Evolutionary conservation across 2,888 invertebrate species (phyloP).

Genomic region (Thysanoteuthis rhombus): DNA sequence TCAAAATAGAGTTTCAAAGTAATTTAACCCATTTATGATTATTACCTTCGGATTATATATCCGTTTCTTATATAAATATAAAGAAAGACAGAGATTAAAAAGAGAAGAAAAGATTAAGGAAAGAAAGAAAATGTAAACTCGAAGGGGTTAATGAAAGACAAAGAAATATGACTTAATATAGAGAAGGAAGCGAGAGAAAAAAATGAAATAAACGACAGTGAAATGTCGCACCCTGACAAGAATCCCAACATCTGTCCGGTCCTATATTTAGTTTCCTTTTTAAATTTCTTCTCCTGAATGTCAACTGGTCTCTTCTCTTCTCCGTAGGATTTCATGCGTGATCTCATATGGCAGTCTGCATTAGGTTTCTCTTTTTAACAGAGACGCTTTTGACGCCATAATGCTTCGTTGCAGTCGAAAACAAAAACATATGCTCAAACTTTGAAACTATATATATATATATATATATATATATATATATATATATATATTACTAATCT

Average conservation of each 20-base stretch:
- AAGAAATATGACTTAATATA: not conserved
- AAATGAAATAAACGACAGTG: not conserved
- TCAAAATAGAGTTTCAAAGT: too few species aligned
- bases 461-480: too few species aligned
- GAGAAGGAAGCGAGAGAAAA: not conserved
- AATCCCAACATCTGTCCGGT: not conserved
- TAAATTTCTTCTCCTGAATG: not conserved
- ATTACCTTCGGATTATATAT: too few species aligned
- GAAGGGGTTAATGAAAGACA: not conserved
- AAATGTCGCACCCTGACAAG: not conserved
- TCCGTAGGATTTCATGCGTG: not conserved
- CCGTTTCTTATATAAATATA: too few species aligned
- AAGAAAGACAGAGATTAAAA: not conserved
- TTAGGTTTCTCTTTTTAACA: not conserved
- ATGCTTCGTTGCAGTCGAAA: not conserved
- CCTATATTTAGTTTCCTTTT: not conserved
- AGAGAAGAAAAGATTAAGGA: not conserved
- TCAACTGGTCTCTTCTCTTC: not conserved
- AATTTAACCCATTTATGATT: too few species aligned
- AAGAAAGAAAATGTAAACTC: not conserved
- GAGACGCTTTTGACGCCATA: not conserved
- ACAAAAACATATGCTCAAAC: not conserved
- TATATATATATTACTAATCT: too few species aligned
- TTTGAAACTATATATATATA: not conserved
- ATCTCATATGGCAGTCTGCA: not conserved